phyloP scores from a whole-genome alignment of 2,113 vertebrate genomes.

The Nothoprocta pentlandii region DNA sequence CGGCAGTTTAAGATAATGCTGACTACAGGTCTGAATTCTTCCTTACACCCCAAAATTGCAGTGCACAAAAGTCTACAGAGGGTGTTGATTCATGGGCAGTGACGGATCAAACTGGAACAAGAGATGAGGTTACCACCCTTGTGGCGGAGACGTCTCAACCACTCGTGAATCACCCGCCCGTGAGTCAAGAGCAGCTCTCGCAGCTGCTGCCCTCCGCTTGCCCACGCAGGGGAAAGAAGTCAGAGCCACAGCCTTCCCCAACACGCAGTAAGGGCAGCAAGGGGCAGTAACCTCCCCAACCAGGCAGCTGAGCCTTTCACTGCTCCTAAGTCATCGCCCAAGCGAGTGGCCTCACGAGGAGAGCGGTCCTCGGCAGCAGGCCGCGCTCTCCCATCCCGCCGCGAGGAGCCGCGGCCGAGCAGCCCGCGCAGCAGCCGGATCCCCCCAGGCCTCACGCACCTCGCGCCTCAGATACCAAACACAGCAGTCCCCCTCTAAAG shows the following conservation, averaged over 20 bases:
- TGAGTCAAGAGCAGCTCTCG: neutral
- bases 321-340: neutral
- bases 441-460: too few relatives aligned
- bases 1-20: neutral
- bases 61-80: neutral
- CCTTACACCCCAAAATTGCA: neutral
- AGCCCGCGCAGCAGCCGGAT: neutral
- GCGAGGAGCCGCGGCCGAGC: neutral
- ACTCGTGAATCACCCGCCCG: neutral
- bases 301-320: neutral
- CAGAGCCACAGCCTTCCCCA: neutral
- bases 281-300: neutral
- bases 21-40: slow-evolving; percentile 1
- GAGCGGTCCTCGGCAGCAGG: neutral
- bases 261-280: neutral
- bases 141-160: neutral
- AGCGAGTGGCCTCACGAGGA: neutral
- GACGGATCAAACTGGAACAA: neutral
- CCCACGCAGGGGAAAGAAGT: neutral
- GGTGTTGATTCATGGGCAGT: neutral
- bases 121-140: neutral
- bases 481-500: neutral
- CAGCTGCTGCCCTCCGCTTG: neutral
- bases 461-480: neutral
- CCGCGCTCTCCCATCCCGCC: neutral